phyloP scores from a whole-genome alignment of 53 echinoderm and acorn worm species.

The Patiria pectinifera region DNA sequence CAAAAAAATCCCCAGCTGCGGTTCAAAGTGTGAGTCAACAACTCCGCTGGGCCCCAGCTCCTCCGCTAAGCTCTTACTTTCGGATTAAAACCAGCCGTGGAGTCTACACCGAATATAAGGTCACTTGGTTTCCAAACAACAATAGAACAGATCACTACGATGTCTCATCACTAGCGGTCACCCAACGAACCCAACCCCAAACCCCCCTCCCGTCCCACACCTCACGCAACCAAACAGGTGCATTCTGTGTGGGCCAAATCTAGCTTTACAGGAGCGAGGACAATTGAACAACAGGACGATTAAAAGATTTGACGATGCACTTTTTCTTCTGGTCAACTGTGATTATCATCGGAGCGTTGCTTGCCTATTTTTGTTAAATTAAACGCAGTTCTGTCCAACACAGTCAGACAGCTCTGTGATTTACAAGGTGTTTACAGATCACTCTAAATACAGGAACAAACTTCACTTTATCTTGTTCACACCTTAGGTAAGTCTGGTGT shows the following conservation, averaged over 20 bases:
- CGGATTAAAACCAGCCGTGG: not conserved
- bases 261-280: not conserved
- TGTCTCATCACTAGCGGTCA: slow-evolving; percentile 21
- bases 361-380: not conserved
- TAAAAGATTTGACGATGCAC: not conserved
- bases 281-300: not conserved
- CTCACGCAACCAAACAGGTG: slow-evolving; percentile 54
- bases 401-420: not conserved
- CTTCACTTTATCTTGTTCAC: not conserved
- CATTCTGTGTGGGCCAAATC: slow-evolving; percentile 24
- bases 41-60: not conserved
- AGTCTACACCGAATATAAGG: not conserved
- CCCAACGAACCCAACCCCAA: not conserved
- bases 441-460: not conserved
- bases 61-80: not conserved
- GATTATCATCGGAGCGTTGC: not conserved
- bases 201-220: no score
- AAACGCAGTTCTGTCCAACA: no score
- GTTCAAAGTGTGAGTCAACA: not conserved
- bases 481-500: not conserved
- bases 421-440: not conserved
- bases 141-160: not conserved
- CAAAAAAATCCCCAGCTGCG: not conserved
- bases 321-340: not conserved
- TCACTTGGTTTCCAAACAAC: not conserved